A percentile compares a stretch with the other conserved stretches of the same genome.
phyloP scores from a whole-genome alignment of 2,113 vertebrate genomes.

The Pterophyllum scalare region DNA sequence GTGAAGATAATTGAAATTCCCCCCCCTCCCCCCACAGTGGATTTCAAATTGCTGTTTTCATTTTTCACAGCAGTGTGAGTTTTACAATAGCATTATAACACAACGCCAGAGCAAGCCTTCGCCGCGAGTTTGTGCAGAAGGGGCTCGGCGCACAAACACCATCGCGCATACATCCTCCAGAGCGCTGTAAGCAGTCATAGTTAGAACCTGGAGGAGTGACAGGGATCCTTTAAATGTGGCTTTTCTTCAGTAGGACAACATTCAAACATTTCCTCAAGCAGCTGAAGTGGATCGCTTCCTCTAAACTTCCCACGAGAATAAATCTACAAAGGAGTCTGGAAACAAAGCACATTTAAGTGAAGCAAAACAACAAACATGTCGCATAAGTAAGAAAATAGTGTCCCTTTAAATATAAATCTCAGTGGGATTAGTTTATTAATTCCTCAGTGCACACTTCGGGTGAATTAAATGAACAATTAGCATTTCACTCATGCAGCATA shows the following conservation, averaged over 20 bases:
- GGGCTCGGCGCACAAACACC: background rate
- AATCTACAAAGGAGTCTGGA: background rate
- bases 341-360: background rate
- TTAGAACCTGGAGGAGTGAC: background rate
- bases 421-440: background rate
- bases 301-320: background rate
- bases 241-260: background rate
- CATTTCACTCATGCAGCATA: background rate
- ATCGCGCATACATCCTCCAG: background rate
- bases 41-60: conserved; percentile 5
- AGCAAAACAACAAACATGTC: background rate
- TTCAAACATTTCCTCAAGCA: background rate
- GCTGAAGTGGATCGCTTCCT: background rate
- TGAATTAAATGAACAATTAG: background rate
- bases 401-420: background rate
- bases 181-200: background rate
- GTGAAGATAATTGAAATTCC: conserved; percentile 45
- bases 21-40: background rate
- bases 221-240: background rate
- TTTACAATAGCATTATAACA: background rate
- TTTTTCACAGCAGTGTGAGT: background rate
- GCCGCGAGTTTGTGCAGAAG: no score
- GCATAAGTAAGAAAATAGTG: background rate
- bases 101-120: background rate
- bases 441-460: background rate